Evolutionary conservation across 2,888 invertebrate genomes (phyloP), one percentile per base, ranked within the genome.

Genomic region (Leucophenga montana): DNA sequence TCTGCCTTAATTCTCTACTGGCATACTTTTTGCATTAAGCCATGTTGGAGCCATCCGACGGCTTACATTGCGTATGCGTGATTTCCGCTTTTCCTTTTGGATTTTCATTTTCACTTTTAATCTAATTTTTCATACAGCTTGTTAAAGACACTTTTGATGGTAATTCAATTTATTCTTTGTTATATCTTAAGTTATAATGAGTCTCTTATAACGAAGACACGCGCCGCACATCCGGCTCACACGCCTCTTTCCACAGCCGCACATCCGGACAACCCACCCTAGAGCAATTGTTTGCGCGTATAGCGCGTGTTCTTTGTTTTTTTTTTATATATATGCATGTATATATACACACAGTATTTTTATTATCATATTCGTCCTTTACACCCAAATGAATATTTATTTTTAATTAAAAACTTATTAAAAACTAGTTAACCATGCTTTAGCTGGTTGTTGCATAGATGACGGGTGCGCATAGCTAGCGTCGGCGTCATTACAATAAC

Each of bases 351-450:
- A 27, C 27, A 27, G 27, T 27, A 27, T 50, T 50, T 50, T 50
- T 50, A 8, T 50, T 50, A 4, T n/a, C 13, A 8, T 50, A 16
- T n/a, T 57, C 73, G 78, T 83, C 84, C 22, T 83, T 78, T 71
- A 78, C 79, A 79, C 82, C 77, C 83, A 84, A 82, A 84, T 82
- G 84, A 83, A 82, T 82, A 82, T 82, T 82, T 82, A 82, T 84
- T 82, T 82, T 82, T 82, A 82, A 82, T 82, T 82, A 82, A 84
- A 82, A 82, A 82, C 84, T 82, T 82, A 82, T 82, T 82, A 82
- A 82, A 82, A 82, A 82, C 81, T 82, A 82, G 81, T 82, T 82
- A 84, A 80, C 80, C 81, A 61, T 64, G 62, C 48, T 64, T 64
- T 64, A 46, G n/a, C 39, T 39, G 39, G 39, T 8, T 39, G 8